Percentiles rank a stretch among this genome's conserved stretches.
These are phyloP conservation scores for Typhlichthys eigenmanni DNA, from an alignment of 2,797 vertebrate genomes.

Conservation along the genomic window DNA sequence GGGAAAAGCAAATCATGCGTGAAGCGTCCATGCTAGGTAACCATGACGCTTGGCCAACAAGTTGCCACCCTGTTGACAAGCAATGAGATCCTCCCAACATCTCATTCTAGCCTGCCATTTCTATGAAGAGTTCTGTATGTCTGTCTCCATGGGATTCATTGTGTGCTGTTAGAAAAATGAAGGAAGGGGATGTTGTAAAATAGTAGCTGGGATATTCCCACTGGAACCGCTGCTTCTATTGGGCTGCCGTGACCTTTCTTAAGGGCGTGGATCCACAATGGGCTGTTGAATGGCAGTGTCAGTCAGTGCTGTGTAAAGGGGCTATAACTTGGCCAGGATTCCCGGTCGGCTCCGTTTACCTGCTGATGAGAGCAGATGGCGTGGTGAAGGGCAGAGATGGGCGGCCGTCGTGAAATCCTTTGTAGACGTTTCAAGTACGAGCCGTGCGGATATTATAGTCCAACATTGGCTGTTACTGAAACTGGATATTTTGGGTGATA, in stretches of 20 bases:
- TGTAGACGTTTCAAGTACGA: slow-evolving; percentile 34
- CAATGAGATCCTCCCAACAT: slow-evolving; percentile 43
- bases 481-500: too few species aligned
- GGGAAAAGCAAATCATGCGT: slow-evolving; percentile 75
- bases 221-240: slow-evolving; percentile 42
- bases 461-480: slow-evolving; percentile 25
- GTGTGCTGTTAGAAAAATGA: slow-evolving; percentile 41
- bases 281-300: slow-evolving; percentile 13
- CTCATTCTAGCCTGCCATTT: slow-evolving; percentile 12
- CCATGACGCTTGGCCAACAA: slow-evolving; percentile 59
- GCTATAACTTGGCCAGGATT: slow-evolving; percentile 44
- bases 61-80: slow-evolving; percentile 42
- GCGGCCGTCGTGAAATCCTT: slow-evolving; percentile 52
- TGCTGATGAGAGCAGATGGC: slow-evolving; percentile 68
- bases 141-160: slow-evolving; percentile 57
- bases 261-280: slow-evolving; percentile 61
- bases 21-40: slow-evolving; percentile 60
- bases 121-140: slow-evolving; percentile 13
- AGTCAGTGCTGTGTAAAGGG: slow-evolving; percentile 52
- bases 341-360: slow-evolving; percentile 59
- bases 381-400: slow-evolving; percentile 55
- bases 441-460: slow-evolving; percentile 54
- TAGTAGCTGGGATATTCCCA: slow-evolving; percentile 25
- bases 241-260: slow-evolving; percentile 67
- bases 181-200: slow-evolving; percentile 43